Base-by-base conservation (phyloP, 64 coral and sea anemone genomes). In the Montipora sp. region DNA sequence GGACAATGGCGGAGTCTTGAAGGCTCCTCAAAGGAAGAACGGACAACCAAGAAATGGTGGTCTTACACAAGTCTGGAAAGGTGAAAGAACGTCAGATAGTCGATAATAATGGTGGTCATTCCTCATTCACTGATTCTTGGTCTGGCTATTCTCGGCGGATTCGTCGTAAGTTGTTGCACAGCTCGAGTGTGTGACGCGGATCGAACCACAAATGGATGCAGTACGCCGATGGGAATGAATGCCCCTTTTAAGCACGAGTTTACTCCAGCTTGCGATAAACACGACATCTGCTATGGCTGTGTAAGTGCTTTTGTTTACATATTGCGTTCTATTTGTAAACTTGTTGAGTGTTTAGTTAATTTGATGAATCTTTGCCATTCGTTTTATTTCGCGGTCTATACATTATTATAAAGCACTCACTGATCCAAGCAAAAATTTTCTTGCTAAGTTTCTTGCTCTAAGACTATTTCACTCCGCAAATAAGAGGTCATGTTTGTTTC, bases 201-300 rank as follows among this genome's bases (percentile, higher is more conserved):
- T 77, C 88, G 84, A 22, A 80, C 94, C 47, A 82, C 94, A 1
- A 96, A 99, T 14, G 98, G 98, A 0, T 99, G 98, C 68, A 99
- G 98, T 77, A 93, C 96, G 0, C 98, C 98, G 8, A 79, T 99
- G 63, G 98, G 98, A 84, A 96, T 99, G 19, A 92, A 94, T 24
- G 92, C 98, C 14, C 98, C 98, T 5, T 99, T 89, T 80, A 96
- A 99, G 69, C 20, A 85, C 19, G 85, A 92, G 27, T 99, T 99
- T 20, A 99, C 98, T 1, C 92, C 92, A 58, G 92, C 98, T 7
- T 99, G 98, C 44, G 96, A 99, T 80, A 99, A 99, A 89, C 98
- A 99, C 65, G 98, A 99, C 22, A 96, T 99, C 72, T 99, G 98
- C 61, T 99, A 99, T 59, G 98, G 98, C 77, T 99, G 98, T 84